Base-by-base conservation (phyloP, 2,113 vertebrate genomes). In the Forbesichthys papilliferus region DNA sequence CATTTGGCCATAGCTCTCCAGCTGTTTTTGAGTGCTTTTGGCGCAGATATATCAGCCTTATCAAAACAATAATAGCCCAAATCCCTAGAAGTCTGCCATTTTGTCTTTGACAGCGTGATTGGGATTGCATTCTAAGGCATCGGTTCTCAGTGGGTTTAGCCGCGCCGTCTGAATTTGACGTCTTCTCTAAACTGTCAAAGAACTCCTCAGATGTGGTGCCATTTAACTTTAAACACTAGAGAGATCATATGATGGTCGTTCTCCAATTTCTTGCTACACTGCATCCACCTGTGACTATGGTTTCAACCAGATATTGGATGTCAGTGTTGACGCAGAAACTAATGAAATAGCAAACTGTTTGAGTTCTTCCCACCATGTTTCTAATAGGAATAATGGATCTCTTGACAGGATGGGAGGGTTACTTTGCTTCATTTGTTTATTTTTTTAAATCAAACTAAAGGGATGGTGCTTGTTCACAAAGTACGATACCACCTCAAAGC, bases 21-120 rank as follows among this genome's bases (percentile, higher is more conserved):
- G 73, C 70, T 78, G 77, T 71, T 78, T 84, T 86, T 75, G 62
- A 85, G 75, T 79, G 71, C 60, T 73, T 66, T 79, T 87, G 82
- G 84, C 77, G 57, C 51, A 1, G 8, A 62, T 61, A 55, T 78
- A 84, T 88, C 75, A 62, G 68, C 9, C 60, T 34, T 16, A 76
- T 76, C 48, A 76, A 71, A 82, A 81, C 82, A 86, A 69, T 69
- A 71, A 71, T 73, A 73, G 46, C 63, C 69, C 49, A 3, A 72
- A 64, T 80, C 2, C 61, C 75, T 72, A 57, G 53, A 27, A 27
- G 27, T 27, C 27, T 2, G 27, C 2, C 27, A 3, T 27, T 27
- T 27, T 27, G 27, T 3, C 27, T 27, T 27, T 27, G 1, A 77
- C 36, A 42, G 36, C 36, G 7, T 42, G 36, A 42, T 42, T 42